Conservation (phyloP, 2,888 invertebrate genomes). For the Campoplex nolae region DNA sequence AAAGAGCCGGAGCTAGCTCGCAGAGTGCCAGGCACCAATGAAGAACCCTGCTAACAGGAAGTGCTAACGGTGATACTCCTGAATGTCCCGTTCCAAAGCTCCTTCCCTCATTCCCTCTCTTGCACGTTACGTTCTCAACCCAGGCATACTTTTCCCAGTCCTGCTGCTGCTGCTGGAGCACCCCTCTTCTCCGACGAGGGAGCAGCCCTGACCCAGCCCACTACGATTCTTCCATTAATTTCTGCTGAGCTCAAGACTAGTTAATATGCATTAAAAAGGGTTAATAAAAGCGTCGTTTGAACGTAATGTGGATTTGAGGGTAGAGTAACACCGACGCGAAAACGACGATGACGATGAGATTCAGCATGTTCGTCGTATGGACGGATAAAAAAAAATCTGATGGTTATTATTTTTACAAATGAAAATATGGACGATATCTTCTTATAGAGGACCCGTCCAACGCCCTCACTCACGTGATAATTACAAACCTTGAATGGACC, state of each 20-base stretch:
- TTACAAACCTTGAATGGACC: not conserved
- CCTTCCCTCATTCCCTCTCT: constrained; percentile 67
- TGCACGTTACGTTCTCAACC: constrained; percentile 48
- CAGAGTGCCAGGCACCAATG: constrained; percentile 68
- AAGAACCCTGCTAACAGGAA: constrained; percentile 82
- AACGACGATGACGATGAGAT: constrained; percentile 60
- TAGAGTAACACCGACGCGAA: constrained; percentile 61
- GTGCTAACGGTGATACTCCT: constrained; percentile 79
- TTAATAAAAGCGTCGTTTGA: constrained; percentile 80
- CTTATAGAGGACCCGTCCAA: not conserved
- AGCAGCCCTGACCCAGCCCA: constrained; percentile 69
- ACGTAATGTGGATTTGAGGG: constrained; percentile 73
- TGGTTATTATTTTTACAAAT: constrained; percentile 36
- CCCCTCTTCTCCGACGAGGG: constrained; percentile 54
- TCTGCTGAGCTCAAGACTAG: constrained; percentile 82
- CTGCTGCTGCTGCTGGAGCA: not conserved
- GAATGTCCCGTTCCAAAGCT: constrained; percentile 57
- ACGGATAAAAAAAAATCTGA: constrained; percentile 50
- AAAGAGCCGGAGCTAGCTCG: constrained; percentile 71
- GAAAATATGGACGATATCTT: constrained; percentile 22
- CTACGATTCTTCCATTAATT: constrained; percentile 82
- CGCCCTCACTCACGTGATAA: not conserved
- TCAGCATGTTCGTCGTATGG: constrained; percentile 32
- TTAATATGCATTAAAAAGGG: constrained; percentile 83
- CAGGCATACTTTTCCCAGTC: constrained; percentile 33